A percentile compares a stretch with the other conserved stretches of the same genome.
Evolutionary conservation across 2,113 vertebrate genomes (phyloP).

Genomic region (Hippocampus abdominalis): DNA sequence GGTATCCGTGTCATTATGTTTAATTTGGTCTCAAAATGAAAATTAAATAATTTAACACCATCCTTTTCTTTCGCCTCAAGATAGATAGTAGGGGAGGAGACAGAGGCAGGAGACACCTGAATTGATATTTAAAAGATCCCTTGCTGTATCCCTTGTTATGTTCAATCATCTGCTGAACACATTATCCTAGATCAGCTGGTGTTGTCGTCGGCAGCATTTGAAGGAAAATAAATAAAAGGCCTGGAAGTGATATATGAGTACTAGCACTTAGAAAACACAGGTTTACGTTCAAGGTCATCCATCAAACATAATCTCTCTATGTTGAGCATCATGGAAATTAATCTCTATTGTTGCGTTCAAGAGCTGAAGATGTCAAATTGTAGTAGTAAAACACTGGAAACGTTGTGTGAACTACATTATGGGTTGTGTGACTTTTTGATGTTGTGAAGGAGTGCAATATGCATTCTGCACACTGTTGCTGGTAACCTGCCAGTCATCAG

Average conservation of each 20-base stretch:
- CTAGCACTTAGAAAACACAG: constrained; percentile 12
- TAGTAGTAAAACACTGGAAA: constrained; percentile 22
- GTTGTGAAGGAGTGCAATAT: background rate
- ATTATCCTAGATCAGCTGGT: constrained; percentile 62
- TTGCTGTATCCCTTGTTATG: constrained; percentile 28
- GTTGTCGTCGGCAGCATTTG: constrained; percentile 58
- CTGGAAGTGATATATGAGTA: constrained; percentile 24
- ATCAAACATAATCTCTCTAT: constrained; percentile 2
- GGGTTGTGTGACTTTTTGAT: background rate
- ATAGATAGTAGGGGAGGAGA: constrained; percentile 14
- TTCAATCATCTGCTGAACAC: constrained; percentile 54
- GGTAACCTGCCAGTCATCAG: constrained; percentile 12
- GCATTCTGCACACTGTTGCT: constrained; percentile 5
- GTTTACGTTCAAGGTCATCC: constrained; percentile 15
- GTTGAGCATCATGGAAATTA: background rate
- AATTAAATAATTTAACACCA: constrained; percentile 11
- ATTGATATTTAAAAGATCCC: constrained; percentile 38
- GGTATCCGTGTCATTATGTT: constrained; percentile 21
- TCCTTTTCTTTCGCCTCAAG: constrained; percentile 4
- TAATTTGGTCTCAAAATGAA: constrained; percentile 14
- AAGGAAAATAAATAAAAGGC: constrained; percentile 38
- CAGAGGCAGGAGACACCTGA: constrained; percentile 24
- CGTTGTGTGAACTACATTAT: background rate
- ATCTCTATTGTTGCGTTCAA: constrained; percentile 12
- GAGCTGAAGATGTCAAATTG: constrained; percentile 3